Evolutionary conservation across 2,888 invertebrate genomes (phyloP).

Genomic region (Xestoiulus laeticollis): DNA sequence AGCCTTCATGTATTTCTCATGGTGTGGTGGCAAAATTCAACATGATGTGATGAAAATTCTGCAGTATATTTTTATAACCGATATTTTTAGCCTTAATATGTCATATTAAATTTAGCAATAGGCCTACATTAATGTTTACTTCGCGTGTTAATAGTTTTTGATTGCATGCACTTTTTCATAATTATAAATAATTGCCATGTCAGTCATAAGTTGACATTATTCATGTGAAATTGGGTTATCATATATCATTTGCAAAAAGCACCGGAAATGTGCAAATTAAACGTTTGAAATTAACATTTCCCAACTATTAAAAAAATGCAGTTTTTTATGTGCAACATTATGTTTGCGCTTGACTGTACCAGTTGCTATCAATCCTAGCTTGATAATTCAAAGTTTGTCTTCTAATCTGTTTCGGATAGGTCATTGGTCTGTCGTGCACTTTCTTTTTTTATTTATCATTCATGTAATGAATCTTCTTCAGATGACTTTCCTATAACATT

Average conservation of each 20-base stretch:
- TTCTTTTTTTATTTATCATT: neutral
- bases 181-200: neutral
- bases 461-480: conserved; percentile 1
- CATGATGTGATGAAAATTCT: no score
- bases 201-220: neutral
- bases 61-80: no score
- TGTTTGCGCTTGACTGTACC: neutral
- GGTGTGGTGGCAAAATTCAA: no score
- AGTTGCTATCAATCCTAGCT: neutral
- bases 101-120: no score
- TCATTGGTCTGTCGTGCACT: conserved; percentile 20
- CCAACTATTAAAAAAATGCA: neutral
- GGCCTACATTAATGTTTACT: no score
- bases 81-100: no score
- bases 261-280: neutral
- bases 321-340: neutral
- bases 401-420: conserved; percentile 10
- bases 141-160: no score
- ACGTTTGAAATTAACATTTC: neutral
- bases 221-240: neutral
- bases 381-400: neutral
- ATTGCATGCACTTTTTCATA: no score
- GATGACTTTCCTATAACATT: neutral
- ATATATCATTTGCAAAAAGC: neutral
- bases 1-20: no score